Conservation (phyloP, 2,888 invertebrate species). For the Patella pellucida region DNA sequence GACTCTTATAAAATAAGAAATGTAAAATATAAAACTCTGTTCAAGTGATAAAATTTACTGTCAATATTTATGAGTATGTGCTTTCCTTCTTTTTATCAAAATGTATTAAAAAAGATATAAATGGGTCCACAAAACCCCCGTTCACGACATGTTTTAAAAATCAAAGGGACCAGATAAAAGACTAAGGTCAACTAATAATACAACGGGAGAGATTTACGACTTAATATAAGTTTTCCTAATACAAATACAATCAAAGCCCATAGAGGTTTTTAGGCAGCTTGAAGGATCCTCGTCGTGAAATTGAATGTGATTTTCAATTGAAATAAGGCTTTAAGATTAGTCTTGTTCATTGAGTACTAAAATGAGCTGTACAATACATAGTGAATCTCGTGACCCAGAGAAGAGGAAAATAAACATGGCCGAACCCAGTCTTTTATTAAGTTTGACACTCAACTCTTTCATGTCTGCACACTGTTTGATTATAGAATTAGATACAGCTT, state of each 20-base stretch:
- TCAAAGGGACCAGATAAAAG: too few species aligned
- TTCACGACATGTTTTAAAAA: too few species aligned
- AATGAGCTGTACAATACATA: slow-evolving; percentile 1
- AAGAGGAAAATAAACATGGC: neutral
- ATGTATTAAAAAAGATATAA: too few species aligned
- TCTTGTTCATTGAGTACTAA: neutral
- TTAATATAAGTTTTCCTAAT: neutral
- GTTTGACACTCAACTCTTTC: neutral
- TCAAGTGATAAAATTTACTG: too few species aligned
- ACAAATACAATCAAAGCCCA: slow-evolving; percentile 8
- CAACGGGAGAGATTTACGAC: neutral
- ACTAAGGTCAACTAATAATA: too few species aligned
- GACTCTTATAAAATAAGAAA: too few species aligned
- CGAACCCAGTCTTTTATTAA: neutral
- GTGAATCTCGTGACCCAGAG: neutral
- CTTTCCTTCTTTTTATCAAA: too few species aligned
- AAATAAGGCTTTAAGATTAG: slow-evolving; percentile 7
- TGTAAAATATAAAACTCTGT: too few species aligned
- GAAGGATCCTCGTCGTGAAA: neutral
- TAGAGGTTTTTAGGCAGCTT: neutral
- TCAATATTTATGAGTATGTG: too few species aligned
- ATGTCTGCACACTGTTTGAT: neutral
- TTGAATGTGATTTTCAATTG: slow-evolving; percentile 10
- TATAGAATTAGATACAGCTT: neutral
- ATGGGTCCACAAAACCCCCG: too few species aligned